These are phyloP conservation scores for Aphelinus certus DNA, from an alignment of 1,140 invertebrate genomes.

Conservation along the genomic window DNA sequence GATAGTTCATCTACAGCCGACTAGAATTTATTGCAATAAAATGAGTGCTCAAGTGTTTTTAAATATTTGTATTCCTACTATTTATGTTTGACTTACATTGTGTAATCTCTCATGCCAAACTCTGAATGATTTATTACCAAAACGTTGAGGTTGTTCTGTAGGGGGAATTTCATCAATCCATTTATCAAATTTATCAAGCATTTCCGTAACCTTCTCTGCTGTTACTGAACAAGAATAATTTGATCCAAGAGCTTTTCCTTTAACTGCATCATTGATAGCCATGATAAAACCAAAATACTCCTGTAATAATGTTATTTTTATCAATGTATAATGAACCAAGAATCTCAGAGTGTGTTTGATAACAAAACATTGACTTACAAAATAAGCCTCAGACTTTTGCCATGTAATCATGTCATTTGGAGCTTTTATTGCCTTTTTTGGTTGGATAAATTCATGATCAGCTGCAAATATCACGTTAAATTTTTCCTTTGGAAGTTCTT, in stretches of 20 bases:
- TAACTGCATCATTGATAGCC: slow-evolving; percentile 85
- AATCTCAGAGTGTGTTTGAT: slow-evolving; percentile 8
- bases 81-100: slow-evolving; percentile 66
- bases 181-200: slow-evolving; percentile 79
- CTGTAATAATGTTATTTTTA: slow-evolving; percentile 57
- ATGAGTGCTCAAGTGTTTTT: background rate
- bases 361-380: slow-evolving; percentile 63
- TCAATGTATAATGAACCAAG: slow-evolving; percentile 16
- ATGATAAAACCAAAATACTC: slow-evolving; percentile 90
- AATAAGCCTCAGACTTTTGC: slow-evolving; percentile 87
- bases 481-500: slow-evolving; percentile 36
- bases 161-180: slow-evolving; percentile 89
- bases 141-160: slow-evolving; percentile 92
- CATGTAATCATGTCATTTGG: slow-evolving; percentile 80
- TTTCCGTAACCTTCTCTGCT: slow-evolving; percentile 71
- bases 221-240: slow-evolving; percentile 72
- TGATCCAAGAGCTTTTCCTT: slow-evolving; percentile 77
- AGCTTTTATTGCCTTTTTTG: slow-evolving; percentile 76
- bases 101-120: slow-evolving; percentile 85
- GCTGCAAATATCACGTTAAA: slow-evolving; percentile 45
- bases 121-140: slow-evolving; percentile 95
- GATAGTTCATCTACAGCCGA: slow-evolving; percentile 70
- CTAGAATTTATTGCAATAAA: slow-evolving; percentile 59
- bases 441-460: slow-evolving; percentile 73
- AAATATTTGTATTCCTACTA: slow-evolving; percentile 4